Evolutionary conservation across 2,113 vertebrate genomes (phyloP), one percentile per base, ranked within the genome.

Genomic region (Cochlearius cochlearius): DNA sequence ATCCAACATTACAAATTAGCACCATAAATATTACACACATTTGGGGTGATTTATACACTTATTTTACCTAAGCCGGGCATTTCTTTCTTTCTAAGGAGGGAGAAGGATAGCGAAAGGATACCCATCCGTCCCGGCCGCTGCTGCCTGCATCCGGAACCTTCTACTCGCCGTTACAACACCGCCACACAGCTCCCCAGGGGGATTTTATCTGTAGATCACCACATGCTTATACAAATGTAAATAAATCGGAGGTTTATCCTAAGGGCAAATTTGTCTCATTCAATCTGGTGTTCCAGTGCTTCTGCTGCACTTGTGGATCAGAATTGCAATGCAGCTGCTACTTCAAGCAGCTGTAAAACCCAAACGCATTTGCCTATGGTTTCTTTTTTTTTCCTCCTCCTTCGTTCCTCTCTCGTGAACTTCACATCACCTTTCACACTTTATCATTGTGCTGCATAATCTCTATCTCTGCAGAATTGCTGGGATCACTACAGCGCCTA

Each of bases 351-450:
- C 47, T 76, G 60, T 69, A 88, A 92, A 92, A 90, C 4, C 32
- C 72, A 90, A 64, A 56, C 41, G 34, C 7, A 15, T 73, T 88
- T 86, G 56, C 50, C 86, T 82, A 3, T 13, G 41, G 19, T 29
- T 79, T 96, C 47, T 53, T 82, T 38, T 25, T 59, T 55, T 34
- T 36, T 72, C 66, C 68, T 67, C 22, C 62, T 47, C 29, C 34
- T 25, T 50, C 41, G 39, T 79, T 67, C 78, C 39, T 52, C 55
- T n/a, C 83, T 41, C 53, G 34, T 12, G 26, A 96, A 78, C 93
- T 92, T 86, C 78, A 38, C 60, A 29, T 96, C 91, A 96, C 95
- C 95, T 96, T 95, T 84, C 19, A 25, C 38, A 32, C 72, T 94
- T 96, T 20, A 86, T 92, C 86, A 80, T 14, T 19, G 68, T 68